Percentiles rank a stretch among this genome's conserved stretches.
Conservation (phyloP, 35 echinoderm and acorn worm genomes). For the Lytechinus pictus region DNA sequence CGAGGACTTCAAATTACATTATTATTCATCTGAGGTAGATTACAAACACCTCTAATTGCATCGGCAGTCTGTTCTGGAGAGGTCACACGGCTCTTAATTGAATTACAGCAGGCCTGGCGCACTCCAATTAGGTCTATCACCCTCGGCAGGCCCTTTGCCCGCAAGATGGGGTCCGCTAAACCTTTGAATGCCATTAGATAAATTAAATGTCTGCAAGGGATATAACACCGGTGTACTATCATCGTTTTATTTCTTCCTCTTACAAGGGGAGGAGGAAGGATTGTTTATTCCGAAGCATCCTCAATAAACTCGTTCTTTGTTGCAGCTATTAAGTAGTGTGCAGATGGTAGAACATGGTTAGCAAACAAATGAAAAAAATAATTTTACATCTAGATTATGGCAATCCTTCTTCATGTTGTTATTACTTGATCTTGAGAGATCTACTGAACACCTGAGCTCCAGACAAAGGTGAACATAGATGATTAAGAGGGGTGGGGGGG, state of each 20-base stretch:
- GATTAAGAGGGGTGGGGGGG: background rate
- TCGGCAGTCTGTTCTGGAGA: background rate
- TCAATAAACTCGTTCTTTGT: background rate
- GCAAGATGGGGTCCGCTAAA: background rate
- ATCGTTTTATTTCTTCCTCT: constrained; percentile 7
- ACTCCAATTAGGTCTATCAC: constrained; percentile 16
- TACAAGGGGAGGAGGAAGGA: background rate
- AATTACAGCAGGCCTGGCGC: background rate
- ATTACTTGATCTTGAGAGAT: background rate
- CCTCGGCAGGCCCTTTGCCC: background rate
- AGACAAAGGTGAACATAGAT: background rate
- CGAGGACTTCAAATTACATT: constrained; percentile 32
- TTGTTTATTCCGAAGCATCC: background rate
- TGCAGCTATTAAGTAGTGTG: background rate
- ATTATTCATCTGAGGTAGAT: constrained; percentile 39
- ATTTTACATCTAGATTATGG: background rate
- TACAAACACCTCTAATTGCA: constrained; percentile 8
- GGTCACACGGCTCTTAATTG: constrained; percentile 23
- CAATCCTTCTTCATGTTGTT: background rate
- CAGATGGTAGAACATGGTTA: background rate
- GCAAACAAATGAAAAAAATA: background rate
- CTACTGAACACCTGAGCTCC: background rate
- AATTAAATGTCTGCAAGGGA: constrained; percentile 36
- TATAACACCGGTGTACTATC: background rate
- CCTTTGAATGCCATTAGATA: constrained; percentile 17